Evolutionary conservation across 1,140 invertebrate species (phyloP).

Genomic region (Drosophila ohnishii): DNA sequence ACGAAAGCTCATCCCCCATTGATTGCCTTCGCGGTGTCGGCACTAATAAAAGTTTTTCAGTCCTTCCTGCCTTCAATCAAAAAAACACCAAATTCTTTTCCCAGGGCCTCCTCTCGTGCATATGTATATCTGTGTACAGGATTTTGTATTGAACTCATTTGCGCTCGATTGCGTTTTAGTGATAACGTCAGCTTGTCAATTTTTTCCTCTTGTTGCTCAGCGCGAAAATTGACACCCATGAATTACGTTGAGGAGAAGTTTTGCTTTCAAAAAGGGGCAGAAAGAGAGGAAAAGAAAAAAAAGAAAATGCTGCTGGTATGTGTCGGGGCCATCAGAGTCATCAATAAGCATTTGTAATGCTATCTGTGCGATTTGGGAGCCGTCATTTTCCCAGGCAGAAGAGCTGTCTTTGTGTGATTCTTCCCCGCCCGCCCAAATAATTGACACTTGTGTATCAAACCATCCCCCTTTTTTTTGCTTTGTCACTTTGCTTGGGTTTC

Average conservation of each 20-base stretch:
- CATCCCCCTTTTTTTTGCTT: constrained; percentile 16
- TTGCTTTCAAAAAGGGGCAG: constrained; percentile 3
- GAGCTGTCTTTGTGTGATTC: constrained; percentile 12
- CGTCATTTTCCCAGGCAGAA: constrained; percentile 14
- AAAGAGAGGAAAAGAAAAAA: not conserved
- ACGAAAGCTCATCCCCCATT: constrained; percentile 9
- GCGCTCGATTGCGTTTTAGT: constrained; percentile 43
- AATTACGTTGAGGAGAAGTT: constrained; percentile 15
- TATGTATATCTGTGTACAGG: constrained; percentile 9
- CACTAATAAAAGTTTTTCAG: constrained; percentile 24
- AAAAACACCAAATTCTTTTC: constrained; percentile 3
- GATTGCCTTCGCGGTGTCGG: constrained; percentile 21
- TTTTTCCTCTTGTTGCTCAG: constrained; percentile 20
- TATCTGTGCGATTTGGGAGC: constrained; percentile 16
- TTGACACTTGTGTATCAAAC: constrained; percentile 29
- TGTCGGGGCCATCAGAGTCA: constrained; percentile 19
- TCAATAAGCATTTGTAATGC: constrained; percentile 22
- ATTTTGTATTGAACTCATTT: constrained; percentile 44
- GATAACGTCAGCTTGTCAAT: constrained; percentile 49
- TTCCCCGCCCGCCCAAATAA: not conserved
- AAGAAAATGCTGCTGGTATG: constrained; percentile 6
- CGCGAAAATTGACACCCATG: constrained; percentile 24
- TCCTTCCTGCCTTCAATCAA: constrained; percentile 16
- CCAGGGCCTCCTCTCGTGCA: too few relatives aligned
- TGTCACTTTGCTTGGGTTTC: constrained; percentile 16